phyloP scores from a whole-genome alignment of 1,140 invertebrate genomes.

The Drosophila santomea region DNA sequence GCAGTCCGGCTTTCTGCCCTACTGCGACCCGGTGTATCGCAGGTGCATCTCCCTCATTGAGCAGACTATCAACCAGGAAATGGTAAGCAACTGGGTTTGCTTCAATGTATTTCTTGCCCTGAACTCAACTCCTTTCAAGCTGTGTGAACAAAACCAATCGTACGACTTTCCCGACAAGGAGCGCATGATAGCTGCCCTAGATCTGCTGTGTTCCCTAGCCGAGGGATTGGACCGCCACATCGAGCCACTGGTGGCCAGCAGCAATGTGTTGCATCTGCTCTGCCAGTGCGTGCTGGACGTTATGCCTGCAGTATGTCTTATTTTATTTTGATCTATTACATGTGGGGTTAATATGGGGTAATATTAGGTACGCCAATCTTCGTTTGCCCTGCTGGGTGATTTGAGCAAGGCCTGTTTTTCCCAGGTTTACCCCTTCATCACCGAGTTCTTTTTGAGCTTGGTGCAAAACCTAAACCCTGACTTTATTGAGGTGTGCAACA shows the following conservation, averaged over 20 bases:
- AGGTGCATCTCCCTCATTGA: constrained; percentile 98
- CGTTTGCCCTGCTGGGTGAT: constrained; percentile 98
- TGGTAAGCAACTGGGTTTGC: constrained; percentile 82
- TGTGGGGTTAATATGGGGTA: background rate
- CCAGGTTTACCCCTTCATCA: constrained; percentile 97
- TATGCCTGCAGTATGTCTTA: constrained; percentile 94
- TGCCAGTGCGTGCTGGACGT: constrained; percentile 99
- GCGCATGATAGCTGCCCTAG: constrained; percentile 99
- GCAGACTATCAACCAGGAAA: constrained; percentile 97
- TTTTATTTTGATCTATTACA: no score
- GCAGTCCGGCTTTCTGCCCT: constrained; percentile 98
- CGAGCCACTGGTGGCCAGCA: constrained; percentile 94
- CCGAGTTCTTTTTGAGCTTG: constrained; percentile 97
- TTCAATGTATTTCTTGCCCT: background rate
- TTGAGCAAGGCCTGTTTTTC: constrained; percentile 99
- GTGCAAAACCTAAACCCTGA: constrained; percentile 99
- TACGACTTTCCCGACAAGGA: constrained; percentile 98
- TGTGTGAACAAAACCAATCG: constrained; percentile 93
- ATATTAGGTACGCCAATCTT: constrained; percentile 93
- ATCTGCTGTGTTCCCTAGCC: constrained; percentile 96
- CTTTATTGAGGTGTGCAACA: constrained; percentile 99
- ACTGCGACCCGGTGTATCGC: constrained; percentile 98
- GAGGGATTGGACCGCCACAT: constrained; percentile 98
- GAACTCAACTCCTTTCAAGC: constrained; percentile 64
- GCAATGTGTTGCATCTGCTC: constrained; percentile 97